Conservation (phyloP, 2,888 invertebrate genomes). For the Rhagophthalmus giganteus region DNA sequence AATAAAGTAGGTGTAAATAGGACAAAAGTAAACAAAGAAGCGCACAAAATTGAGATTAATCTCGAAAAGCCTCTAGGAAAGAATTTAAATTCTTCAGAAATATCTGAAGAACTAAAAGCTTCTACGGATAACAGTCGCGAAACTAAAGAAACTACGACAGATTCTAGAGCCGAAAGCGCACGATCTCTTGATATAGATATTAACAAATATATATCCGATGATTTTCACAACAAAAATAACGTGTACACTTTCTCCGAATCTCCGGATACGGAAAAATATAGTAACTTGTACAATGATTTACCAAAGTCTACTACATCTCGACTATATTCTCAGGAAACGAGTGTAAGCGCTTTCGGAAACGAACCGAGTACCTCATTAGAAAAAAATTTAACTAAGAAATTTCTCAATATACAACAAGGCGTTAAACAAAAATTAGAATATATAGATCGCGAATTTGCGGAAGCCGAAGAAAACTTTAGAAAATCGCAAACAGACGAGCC, state of each 20-base stretch:
- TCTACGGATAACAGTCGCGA: too few species aligned
- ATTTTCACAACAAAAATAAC: slow-evolving; percentile 58
- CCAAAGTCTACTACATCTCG: slow-evolving; percentile 21
- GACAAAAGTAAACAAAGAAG: slow-evolving; percentile 8
- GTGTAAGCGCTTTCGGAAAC: slow-evolving; percentile 5
- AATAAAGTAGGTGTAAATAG: slow-evolving; percentile 14
- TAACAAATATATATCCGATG: slow-evolving; percentile 58
- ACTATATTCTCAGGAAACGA: neutral
- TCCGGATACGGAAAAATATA: slow-evolving; percentile 51
- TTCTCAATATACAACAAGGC: slow-evolving; percentile 59
- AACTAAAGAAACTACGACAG: neutral
- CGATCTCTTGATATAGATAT: slow-evolving; percentile 50
- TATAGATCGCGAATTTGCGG: slow-evolving; percentile 29
- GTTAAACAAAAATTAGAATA: slow-evolving; percentile 58
- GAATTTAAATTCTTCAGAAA: neutral
- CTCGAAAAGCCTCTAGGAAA: too few species aligned
- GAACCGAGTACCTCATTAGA: slow-evolving; percentile 60
- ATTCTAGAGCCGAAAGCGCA: slow-evolving; percentile 37
- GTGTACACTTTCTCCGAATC: slow-evolving; percentile 60
- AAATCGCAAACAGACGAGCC: slow-evolving; percentile 34
- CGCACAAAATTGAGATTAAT: neutral
- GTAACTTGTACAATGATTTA: slow-evolving; percentile 37
- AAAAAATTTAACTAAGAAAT: slow-evolving; percentile 61
- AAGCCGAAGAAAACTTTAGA: slow-evolving; percentile 30
- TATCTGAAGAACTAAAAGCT: neutral